Evolutionary conservation across 1,140 invertebrate species (phyloP).

Genomic region (Vanessa tameamea): DNA sequence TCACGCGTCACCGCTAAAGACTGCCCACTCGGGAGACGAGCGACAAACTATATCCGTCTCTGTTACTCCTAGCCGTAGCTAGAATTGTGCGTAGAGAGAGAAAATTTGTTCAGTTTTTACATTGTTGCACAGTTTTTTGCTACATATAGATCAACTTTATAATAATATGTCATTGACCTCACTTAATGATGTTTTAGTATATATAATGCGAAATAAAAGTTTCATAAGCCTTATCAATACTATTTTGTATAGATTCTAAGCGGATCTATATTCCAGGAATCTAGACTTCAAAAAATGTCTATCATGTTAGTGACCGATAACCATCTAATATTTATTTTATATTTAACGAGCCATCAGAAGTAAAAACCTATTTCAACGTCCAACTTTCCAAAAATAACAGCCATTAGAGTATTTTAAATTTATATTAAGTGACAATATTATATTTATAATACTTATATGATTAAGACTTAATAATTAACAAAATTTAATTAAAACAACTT

Average conservation of each 20-base stretch:
- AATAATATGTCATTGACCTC: constrained; percentile 72
- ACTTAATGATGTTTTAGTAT: constrained; percentile 20
- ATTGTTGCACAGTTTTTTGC: constrained; percentile 49
- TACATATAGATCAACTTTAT: constrained; percentile 74
- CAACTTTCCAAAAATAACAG: no score
- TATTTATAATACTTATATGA: no score
- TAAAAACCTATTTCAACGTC: no score
- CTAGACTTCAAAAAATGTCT: no score
- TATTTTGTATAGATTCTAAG: constrained; percentile 4
- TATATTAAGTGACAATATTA: no score
- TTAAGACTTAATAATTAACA: no score
- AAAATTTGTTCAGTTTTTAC: constrained; percentile 44
- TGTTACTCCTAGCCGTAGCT: constrained; percentile 39
- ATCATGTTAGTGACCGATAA: no score
- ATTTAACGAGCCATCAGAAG: no score
- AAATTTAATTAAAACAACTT: no score
- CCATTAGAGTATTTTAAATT: no score
- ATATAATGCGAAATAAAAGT: constrained; percentile 5
- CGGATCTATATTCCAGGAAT: no score
- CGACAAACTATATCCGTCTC: constrained; percentile 47
- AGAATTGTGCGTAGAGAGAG: constrained; percentile 38
- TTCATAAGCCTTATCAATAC: constrained; percentile 2
- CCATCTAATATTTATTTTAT: no score
- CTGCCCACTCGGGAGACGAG: constrained; percentile 59
- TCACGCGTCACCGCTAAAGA: constrained; percentile 66